Evolutionary conservation across 2,113 vertebrate genomes (phyloP).

Genomic region (Furnarius figulus): DNA sequence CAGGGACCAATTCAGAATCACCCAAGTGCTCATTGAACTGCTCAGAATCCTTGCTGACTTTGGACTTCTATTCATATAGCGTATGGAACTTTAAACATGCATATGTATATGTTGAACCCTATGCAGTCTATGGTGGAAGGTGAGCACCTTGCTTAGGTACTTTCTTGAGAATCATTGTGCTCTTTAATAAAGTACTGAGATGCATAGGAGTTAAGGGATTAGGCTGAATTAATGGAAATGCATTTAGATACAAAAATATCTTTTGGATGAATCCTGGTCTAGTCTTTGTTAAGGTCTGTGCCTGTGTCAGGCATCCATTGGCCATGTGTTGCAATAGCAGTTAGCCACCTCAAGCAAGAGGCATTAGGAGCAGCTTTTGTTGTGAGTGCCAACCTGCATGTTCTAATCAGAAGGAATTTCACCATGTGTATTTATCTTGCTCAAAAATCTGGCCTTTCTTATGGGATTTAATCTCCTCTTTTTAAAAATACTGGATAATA

Average conservation of each 20-base stretch:
- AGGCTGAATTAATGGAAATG: background rate
- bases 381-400: background rate
- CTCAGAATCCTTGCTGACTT: background rate
- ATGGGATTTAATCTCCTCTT: background rate
- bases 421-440: background rate
- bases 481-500: background rate
- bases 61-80: background rate
- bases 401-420: background rate
- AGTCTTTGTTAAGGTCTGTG: background rate
- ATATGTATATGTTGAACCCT: background rate
- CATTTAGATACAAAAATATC: background rate
- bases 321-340: background rate
- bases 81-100: background rate
- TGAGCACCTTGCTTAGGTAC: background rate
- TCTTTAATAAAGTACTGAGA: background rate
- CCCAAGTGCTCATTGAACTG: background rate
- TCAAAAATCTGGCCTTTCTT: background rate
- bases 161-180: background rate
- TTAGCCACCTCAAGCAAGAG: background rate
- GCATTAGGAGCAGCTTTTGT: background rate
- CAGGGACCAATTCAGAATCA: background rate
- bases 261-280: background rate
- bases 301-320: background rate
- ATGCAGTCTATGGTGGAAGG: background rate
- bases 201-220: background rate